Percentiles rank a stretch among this genome's conserved stretches.
Conservation (phyloP, 2,797 vertebrate genomes). For the Centropyge bicolor region DNA sequence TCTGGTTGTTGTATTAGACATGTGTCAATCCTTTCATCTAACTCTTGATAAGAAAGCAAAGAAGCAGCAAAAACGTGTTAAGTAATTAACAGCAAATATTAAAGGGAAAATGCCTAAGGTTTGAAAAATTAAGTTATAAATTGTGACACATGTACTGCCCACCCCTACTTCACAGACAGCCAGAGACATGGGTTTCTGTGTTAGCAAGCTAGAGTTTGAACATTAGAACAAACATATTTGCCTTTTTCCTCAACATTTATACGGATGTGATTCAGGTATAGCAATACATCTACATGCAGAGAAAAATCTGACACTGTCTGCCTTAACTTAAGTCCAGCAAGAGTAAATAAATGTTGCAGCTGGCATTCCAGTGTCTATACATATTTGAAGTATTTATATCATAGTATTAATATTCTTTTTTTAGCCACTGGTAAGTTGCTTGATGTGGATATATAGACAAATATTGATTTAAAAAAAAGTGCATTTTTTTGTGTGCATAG, state of each 20-base stretch:
- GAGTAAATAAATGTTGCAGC: constrained; percentile 34
- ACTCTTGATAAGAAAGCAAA: background rate
- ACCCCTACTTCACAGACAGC: background rate
- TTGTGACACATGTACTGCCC: background rate
- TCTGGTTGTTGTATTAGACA: background rate
- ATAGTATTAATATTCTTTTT: background rate
- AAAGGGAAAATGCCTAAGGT: background rate
- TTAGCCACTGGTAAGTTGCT: constrained; percentile 22
- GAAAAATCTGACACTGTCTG: constrained; percentile 9
- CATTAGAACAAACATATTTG: background rate
- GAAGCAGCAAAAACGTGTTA: background rate
- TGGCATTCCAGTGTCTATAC: constrained; percentile 20
- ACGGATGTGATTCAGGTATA: constrained; percentile 5
- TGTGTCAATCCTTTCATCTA: too few species aligned
- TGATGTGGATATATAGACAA: constrained; percentile 34
- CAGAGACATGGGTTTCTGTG: background rate
- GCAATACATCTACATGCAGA: constrained; percentile 42
- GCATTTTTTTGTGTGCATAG: constrained; percentile 29
- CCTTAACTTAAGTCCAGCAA: constrained; percentile 19
- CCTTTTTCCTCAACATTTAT: constrained; percentile 7
- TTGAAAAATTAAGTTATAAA: background rate
- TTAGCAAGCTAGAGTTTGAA: background rate
- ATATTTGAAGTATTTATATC: constrained; percentile 11
- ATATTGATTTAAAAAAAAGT: constrained; percentile 51
- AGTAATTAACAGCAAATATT: background rate